These are phyloP conservation scores for Psittacus erithacus DNA, from an alignment of 2,113 vertebrate genomes.

Conservation along the genomic window DNA sequence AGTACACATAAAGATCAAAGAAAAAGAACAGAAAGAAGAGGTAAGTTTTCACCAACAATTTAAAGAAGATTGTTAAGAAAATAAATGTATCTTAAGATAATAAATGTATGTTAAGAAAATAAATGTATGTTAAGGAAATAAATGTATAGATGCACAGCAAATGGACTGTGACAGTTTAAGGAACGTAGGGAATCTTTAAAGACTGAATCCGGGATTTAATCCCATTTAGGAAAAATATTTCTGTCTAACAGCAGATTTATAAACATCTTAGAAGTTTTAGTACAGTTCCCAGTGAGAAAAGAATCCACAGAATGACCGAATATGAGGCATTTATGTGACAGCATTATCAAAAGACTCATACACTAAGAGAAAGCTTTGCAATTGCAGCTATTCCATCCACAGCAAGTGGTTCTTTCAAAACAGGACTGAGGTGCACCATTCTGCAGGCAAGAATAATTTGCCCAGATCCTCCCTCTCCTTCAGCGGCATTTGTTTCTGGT, in stretches of 20 bases:
- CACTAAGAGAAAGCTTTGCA: not conserved
- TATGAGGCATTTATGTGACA: slow-evolving; percentile 1
- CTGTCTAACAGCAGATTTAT: not conserved
- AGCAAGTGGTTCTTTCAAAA: not conserved
- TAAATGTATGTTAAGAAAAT: not conserved
- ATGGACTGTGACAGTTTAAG: not conserved
- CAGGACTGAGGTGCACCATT: not conserved
- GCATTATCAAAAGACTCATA: not conserved
- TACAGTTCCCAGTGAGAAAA: not conserved
- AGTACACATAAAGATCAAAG: not conserved
- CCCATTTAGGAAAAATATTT: slow-evolving; percentile 15
- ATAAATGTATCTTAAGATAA: not conserved
- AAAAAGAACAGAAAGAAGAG: not conserved
- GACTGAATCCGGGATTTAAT: not conserved
- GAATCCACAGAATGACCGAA: not conserved
- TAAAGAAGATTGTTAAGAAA: not conserved
- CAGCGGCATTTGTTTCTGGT: not conserved
- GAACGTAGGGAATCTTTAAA: not conserved
- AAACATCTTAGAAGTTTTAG: slow-evolving; percentile 45
- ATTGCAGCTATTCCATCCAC: not conserved
- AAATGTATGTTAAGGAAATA: slow-evolving; percentile 16
- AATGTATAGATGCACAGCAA: not conserved
- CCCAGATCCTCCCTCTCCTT: not conserved
- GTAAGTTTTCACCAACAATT: not conserved
- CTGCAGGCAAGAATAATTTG: not conserved